Evolutionary conservation across 2,888 invertebrate genomes (phyloP).

Genomic region (Rhagonycha lutea): DNA sequence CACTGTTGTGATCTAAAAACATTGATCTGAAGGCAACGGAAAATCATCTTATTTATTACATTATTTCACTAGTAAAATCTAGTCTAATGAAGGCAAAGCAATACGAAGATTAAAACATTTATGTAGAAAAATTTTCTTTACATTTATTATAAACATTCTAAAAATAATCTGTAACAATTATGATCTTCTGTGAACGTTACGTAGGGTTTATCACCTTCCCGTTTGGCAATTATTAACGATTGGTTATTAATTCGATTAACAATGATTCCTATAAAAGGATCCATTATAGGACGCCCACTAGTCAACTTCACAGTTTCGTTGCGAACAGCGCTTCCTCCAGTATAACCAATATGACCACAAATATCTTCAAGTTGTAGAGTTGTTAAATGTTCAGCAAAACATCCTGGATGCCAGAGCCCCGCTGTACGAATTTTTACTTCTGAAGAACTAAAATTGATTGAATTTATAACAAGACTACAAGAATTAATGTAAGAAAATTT

Average conservation of each 20-base stretch:
- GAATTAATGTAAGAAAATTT: neutral
- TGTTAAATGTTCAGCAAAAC: constrained; percentile 62
- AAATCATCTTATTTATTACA: no score
- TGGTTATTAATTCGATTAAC: constrained; percentile 36
- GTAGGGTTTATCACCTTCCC: constrained; percentile 47
- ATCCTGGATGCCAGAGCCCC: constrained; percentile 75
- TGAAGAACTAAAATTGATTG: constrained; percentile 54
- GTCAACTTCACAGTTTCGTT: constrained; percentile 1
- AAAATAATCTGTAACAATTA: constrained; percentile 46
- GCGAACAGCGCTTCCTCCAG: constrained; percentile 58
- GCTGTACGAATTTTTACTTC: constrained; percentile 68
- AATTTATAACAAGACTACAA: constrained; percentile 33
- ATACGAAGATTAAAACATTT: no score
- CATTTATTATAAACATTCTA: constrained; percentile 44
- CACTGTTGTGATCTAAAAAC: no score
- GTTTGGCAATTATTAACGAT: constrained; percentile 38
- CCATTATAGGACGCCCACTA: constrained; percentile 37
- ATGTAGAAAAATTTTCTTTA: neutral
- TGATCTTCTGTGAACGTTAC: constrained; percentile 43
- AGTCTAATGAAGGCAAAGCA: no score
- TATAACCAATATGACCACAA: constrained; percentile 66
- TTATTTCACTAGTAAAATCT: no score
- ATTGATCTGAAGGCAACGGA: no score
- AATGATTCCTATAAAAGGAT: constrained; percentile 46
- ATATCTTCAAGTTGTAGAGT: constrained; percentile 62